phyloP scores from a whole-genome alignment of 2,888 invertebrate genomes.

The Dascillus cervinus region DNA sequence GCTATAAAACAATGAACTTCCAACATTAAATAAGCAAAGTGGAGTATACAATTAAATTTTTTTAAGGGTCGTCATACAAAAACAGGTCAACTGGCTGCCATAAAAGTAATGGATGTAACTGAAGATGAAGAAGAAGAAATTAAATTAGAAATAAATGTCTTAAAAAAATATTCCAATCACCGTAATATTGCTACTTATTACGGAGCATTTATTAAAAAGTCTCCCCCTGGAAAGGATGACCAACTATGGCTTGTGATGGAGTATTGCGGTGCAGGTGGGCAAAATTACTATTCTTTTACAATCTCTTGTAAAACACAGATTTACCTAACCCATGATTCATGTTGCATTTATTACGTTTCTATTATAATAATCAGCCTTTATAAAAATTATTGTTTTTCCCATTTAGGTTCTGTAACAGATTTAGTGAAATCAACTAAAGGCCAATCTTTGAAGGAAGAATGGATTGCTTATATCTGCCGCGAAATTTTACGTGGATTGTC shows the following conservation, averaged over 20 bases:
- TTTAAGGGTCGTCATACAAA: conserved; percentile 95
- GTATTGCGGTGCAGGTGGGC: conserved; percentile 98
- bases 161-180: conserved; percentile 98
- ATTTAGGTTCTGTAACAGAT: conserved; percentile 88
- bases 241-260: conserved; percentile 99
- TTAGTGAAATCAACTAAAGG: conserved; percentile 99
- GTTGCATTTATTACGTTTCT: no score
- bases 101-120: conserved; percentile 99
- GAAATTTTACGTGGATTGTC: conserved; percentile 92
- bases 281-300: no score
- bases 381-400: neutral
- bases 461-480: conserved; percentile 99
- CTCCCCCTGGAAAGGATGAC: conserved; percentile 97
- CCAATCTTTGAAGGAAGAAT: conserved; percentile 96
- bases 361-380: no score
- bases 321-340: no score
- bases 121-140: conserved; percentile 99
- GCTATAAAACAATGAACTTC: no score
- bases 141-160: conserved; percentile 98
- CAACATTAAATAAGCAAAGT: no score
- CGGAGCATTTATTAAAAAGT: conserved; percentile 99
- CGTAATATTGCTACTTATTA: conserved; percentile 99
- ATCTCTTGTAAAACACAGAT: no score
- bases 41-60: no score
- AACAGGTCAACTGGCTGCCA: conserved; percentile 98